Evolutionary conservation across 2,113 vertebrate species (phyloP).

Genomic region (Otolemur garnettii): DNA sequence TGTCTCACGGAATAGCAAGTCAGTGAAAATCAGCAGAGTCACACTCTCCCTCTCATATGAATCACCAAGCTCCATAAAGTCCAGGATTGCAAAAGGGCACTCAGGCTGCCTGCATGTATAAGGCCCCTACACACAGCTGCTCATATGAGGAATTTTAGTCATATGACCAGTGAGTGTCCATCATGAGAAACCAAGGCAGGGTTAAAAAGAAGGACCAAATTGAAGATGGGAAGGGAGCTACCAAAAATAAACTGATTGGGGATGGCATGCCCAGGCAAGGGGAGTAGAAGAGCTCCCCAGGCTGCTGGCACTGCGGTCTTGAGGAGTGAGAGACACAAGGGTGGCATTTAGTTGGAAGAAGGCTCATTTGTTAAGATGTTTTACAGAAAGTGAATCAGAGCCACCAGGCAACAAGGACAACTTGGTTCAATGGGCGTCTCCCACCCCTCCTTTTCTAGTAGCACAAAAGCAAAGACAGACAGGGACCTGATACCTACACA

Average conservation of each 20-base stretch:
- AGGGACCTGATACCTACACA: not conserved
- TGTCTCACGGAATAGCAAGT: not conserved
- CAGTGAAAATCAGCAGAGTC: not conserved
- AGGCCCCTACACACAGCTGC: not conserved
- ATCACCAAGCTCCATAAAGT: not conserved
- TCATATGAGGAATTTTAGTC: conserved; percentile 38
- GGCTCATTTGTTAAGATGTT: conserved; percentile 51
- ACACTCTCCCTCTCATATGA: not conserved
- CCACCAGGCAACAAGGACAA: not conserved
- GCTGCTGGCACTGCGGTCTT: not conserved
- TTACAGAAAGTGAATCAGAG: conserved; percentile 29
- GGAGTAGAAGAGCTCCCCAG: not conserved
- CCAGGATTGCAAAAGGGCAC: conserved; percentile 43
- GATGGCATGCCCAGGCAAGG: not conserved
- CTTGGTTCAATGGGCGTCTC: not conserved
- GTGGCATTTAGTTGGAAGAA: conserved; percentile 76
- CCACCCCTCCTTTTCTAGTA: not conserved
- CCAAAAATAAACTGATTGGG: conserved; percentile 1
- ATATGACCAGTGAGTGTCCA: conserved; percentile 20
- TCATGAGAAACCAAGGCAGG: not conserved
- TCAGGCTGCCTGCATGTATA: not conserved
- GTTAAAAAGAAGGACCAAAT: not conserved
- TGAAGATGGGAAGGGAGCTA: conserved; percentile 42
- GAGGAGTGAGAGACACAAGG: conserved; percentile 37
- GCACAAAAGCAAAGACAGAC: not conserved